A percentile compares a stretch with the other conserved stretches of the same genome.
Conservation (phyloP, 2,797 vertebrate species). For the Scolopax bukidnonensis region DNA sequence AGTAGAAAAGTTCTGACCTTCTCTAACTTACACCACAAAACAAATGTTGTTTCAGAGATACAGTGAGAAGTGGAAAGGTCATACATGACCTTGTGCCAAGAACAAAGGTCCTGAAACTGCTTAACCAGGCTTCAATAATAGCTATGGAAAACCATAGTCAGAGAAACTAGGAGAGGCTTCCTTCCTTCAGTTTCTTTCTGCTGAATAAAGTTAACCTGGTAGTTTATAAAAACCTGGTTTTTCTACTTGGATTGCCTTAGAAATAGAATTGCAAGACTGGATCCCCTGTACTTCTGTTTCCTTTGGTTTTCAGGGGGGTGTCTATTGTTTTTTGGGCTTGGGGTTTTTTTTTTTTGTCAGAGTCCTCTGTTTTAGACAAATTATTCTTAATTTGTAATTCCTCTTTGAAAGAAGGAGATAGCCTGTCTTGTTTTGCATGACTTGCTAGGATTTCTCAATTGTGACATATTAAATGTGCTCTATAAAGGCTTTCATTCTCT, state of each 20-base stretch:
- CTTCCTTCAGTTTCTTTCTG: constrained; percentile 26
- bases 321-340: not conserved
- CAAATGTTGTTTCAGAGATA: not conserved
- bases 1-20: not conserved
- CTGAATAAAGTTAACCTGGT: not conserved
- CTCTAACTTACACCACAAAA: not conserved
- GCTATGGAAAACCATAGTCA: constrained; percentile 15
- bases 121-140: constrained; percentile 25
- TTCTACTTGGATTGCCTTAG: not conserved
- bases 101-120: constrained; percentile 11
- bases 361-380: not conserved
- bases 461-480: not conserved
- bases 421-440: not conserved
- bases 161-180: constrained; percentile 37
- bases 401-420: not conserved
- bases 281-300: not conserved
- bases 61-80: not conserved
- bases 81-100: not conserved
- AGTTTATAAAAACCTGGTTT: not conserved
- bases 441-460: not conserved
- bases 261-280: not conserved
- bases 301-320: not conserved
- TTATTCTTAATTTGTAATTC: not conserved
- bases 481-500: not conserved
- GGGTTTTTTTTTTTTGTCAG: not conserved